Base-by-base conservation (phyloP, 2,113 vertebrate species). In the Amphilophus citrinellus region DNA sequence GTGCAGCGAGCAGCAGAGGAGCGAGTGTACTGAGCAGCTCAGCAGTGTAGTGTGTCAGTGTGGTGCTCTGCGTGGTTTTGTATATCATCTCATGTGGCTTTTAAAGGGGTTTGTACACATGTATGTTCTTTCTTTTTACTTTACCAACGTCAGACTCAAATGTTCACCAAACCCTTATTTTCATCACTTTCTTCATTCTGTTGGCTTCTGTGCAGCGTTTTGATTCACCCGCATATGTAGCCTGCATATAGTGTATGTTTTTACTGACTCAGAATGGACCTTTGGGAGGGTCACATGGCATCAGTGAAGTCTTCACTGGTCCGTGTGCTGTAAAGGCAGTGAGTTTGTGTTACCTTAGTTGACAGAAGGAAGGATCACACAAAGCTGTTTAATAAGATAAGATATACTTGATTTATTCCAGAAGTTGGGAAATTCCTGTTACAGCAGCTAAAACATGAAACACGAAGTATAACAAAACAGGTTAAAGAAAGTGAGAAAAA, bases 1-100 rank as follows among this genome's bases (percentile, higher is more conserved):
- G 24, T 53, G 53, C 22, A 17, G 30, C 63, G 47, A 24, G 11
- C 57, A 61, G 63, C 78, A 80, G 66, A 79, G 63, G 63, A 27
- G 27, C 27, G 27, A 27, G 27, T 27, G 27, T 27, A 27, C 27
- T 3, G 27, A 27, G 27, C 27, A 37, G 47, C 15, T 79, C 37
- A 14, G 27, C 78, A 53, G 27, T 68, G 5, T 82, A 81, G 61
- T 79, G 63, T 81, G 65, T 76, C 66, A 71, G 44, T 71, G 42
- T 71, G 68, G 20, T 47, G n/a, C n/a, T 39, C 65, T 71, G 42
- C 50, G 65, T 30, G 65, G 65, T 50, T 71, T 71, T 50, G 27
- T 50, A 50, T 15, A 50, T 71, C 15, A 71, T 71, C 22, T 50
- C 65, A 71, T 18, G 24, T 71, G 65, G 42, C 24, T 71, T 50